phyloP scores from a whole-genome alignment of 2,797 vertebrate genomes.

The Acipenser transmontanus region DNA sequence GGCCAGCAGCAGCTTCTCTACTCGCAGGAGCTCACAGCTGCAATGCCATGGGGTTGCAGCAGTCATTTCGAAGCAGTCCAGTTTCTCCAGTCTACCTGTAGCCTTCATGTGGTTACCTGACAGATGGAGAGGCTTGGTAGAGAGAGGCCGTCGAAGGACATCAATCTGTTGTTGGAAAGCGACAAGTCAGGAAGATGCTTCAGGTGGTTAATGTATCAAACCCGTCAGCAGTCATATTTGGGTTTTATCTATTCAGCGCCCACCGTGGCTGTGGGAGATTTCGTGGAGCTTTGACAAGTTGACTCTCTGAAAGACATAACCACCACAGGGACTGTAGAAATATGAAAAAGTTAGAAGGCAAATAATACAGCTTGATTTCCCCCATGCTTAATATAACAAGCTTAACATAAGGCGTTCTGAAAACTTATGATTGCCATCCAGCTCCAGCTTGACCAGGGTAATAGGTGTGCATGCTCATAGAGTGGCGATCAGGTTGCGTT shows the following conservation, averaged over 20 bases:
- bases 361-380: slow-evolving; percentile 51
- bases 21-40: slow-evolving; percentile 60
- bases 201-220: slow-evolving; percentile 54
- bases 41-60: slow-evolving; percentile 74
- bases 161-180: slow-evolving; percentile 61
- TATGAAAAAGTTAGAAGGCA: slow-evolving; percentile 52
- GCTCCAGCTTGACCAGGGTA: slow-evolving; percentile 50
- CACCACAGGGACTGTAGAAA: slow-evolving; percentile 51
- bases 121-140: slow-evolving; percentile 58
- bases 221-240: slow-evolving; percentile 51
- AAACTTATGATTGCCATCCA: slow-evolving; percentile 59
- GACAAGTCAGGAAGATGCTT: slow-evolving; percentile 58
- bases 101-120: slow-evolving; percentile 59
- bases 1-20: slow-evolving; percentile 48
- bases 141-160: slow-evolving; percentile 57
- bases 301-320: slow-evolving; percentile 62
- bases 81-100: slow-evolving; percentile 56
- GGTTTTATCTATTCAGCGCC: slow-evolving; percentile 68
- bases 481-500: slow-evolving; percentile 56
- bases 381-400: slow-evolving; percentile 56
- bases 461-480: slow-evolving; percentile 41
- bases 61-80: slow-evolving; percentile 44
- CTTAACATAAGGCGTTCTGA: slow-evolving; percentile 43
- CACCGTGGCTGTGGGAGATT: slow-evolving; percentile 58
- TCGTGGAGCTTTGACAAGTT: slow-evolving; percentile 54